Evolutionary conservation across 2,888 invertebrate genomes (phyloP).

Genomic region (Muschampia plurimacula): DNA sequence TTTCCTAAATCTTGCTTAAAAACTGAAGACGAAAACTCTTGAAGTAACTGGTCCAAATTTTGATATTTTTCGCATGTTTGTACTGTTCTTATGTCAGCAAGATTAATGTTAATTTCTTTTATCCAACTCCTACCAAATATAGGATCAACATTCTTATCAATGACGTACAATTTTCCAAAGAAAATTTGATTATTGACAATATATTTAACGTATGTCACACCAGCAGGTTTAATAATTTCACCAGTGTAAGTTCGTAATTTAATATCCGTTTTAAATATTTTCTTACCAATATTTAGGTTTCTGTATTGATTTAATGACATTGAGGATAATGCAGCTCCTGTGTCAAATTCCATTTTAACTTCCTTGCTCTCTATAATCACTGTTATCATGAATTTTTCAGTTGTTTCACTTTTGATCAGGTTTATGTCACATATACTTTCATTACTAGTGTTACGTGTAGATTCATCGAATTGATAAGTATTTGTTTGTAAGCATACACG

Average conservation of each 20-base stretch:
- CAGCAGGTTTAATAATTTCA: neutral
- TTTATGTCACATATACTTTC: neutral
- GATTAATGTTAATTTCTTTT: neutral
- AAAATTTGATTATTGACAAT: neutral
- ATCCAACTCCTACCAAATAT: slow-evolving; percentile 9
- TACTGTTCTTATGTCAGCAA: slow-evolving; percentile 4
- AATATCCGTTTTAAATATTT: neutral
- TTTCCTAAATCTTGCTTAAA: neutral
- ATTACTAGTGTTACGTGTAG: neutral
- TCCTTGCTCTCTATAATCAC: neutral
- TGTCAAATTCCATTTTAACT: slow-evolving; percentile 15
- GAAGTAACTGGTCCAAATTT: neutral
- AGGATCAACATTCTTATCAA: neutral
- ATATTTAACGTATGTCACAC: neutral
- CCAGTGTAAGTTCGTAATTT: neutral
- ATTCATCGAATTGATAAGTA: neutral
- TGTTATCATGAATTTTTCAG: slow-evolving; percentile 1
- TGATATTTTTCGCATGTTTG: neutral
- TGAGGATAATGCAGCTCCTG: slow-evolving; percentile 6
- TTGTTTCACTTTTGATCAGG: slow-evolving; percentile 9
- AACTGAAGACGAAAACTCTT: neutral
- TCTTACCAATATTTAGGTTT: neutral
- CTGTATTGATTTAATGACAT: slow-evolving; percentile 20
- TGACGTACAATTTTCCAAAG: neutral
- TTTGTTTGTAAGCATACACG: slow-evolving; percentile 5